These are phyloP conservation scores for Nothoprocta perdicaria DNA, from an alignment of 2,113 vertebrate genomes.

Conservation along the genomic window DNA sequence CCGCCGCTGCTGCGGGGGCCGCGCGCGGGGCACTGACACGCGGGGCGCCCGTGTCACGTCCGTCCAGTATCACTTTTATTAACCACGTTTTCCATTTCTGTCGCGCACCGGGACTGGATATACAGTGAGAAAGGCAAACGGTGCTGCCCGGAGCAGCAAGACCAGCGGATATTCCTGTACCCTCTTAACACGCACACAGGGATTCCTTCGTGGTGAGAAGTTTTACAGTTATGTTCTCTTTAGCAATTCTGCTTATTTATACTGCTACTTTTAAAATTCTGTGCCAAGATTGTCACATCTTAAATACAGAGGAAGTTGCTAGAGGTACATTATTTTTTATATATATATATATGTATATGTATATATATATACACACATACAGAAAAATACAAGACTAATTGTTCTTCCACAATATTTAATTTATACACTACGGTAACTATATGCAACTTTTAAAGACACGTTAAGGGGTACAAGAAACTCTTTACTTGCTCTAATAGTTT, in stretches of 20 bases:
- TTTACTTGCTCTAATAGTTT: conserved; percentile 86
- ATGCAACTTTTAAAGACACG: conserved; percentile 87
- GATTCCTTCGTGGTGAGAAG: conserved; percentile 48
- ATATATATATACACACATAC: conserved; percentile 83
- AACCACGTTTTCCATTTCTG: conserved; percentile 70
- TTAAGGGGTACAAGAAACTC: conserved; percentile 80
- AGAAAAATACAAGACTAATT: conserved; percentile 87
- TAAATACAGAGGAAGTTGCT: conserved; percentile 82
- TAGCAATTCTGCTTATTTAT: conserved; percentile 63
- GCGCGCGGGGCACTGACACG: too few species aligned
- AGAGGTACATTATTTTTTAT: conserved; percentile 81
- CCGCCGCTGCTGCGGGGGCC: too few species aligned
- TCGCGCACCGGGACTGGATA: conserved; percentile 73
- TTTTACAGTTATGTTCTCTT: conserved; percentile 50
- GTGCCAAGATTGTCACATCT: conserved; percentile 83
- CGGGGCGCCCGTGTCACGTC: conserved; percentile 20
- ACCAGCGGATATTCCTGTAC: conserved; percentile 69
- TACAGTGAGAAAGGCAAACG: conserved; percentile 76
- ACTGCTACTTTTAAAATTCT: conserved; percentile 71
- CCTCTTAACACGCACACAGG: conserved; percentile 42
- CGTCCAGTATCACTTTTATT: conserved; percentile 80
- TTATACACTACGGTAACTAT: conserved; percentile 93
- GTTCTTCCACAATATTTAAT: conserved; percentile 90
- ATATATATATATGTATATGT: conserved; percentile 78
- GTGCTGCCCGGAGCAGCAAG: conserved; percentile 68